Percentiles rank a stretch among this genome's conserved stretches.
These are phyloP conservation scores for Metellina segmentata DNA, from an alignment of 2,888 invertebrate genomes.

Conservation along the genomic window DNA sequence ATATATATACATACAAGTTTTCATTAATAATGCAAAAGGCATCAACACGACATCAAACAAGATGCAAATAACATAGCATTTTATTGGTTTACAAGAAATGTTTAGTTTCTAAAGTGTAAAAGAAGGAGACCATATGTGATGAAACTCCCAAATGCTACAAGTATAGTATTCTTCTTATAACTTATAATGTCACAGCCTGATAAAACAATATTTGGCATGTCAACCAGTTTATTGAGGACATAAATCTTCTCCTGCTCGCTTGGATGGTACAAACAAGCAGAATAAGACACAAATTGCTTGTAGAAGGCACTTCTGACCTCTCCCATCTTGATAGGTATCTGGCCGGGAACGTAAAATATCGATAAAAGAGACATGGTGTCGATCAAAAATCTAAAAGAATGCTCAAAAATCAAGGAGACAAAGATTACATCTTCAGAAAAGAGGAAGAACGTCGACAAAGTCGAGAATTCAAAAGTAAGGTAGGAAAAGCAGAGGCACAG, in stretches of 20 bases:
- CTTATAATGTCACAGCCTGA: background rate
- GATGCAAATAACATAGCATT: too few relatives aligned
- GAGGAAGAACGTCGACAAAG: background rate
- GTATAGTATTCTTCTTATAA: background rate
- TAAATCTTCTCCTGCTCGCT: background rate
- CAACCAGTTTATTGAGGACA: background rate
- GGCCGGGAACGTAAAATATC: background rate
- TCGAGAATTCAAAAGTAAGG: background rate
- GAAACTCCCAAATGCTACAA: background rate
- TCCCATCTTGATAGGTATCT: background rate
- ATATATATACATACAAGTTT: too few relatives aligned
- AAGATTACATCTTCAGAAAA: background rate
- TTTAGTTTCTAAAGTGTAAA: background rate
- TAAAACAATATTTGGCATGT: background rate
- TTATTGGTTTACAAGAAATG: too few relatives aligned
- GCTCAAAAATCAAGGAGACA: background rate
- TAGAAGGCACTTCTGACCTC: conserved; percentile 10
- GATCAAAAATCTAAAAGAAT: background rate
- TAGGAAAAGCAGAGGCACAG: background rate
- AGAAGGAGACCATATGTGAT: conserved; percentile 8
- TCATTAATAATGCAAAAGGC: too few relatives aligned
- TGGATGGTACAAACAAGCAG: background rate
- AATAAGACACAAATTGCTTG: background rate
- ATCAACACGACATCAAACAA: too few relatives aligned
- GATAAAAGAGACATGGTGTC: background rate